A percentile compares a stretch with the other conserved stretches of the same genome.
Conservation (phyloP, 2,113 vertebrate species). For the Glareola pratincola region DNA sequence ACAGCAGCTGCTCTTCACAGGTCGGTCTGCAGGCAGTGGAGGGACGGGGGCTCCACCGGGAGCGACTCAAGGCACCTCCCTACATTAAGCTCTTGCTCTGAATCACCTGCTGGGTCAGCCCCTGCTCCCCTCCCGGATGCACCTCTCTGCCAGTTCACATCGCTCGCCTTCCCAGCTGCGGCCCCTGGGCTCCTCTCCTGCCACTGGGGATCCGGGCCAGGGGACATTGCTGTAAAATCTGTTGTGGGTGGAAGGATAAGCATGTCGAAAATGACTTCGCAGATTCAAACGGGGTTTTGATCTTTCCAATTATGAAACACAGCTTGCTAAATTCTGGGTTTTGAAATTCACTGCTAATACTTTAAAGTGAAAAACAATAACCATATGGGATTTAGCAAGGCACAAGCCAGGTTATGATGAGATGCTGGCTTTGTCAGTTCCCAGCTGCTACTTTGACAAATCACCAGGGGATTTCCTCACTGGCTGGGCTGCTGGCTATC, state of each 20-base stretch:
- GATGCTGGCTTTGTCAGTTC: neutral
- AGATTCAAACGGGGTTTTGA: neutral
- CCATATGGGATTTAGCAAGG: slow-evolving; percentile 13
- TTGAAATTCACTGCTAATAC: slow-evolving; percentile 11
- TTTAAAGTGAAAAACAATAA: slow-evolving; percentile 35
- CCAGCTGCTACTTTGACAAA: slow-evolving; percentile 25
- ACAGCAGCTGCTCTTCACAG: slow-evolving; percentile 3
- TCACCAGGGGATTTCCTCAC: slow-evolving; percentile 9
- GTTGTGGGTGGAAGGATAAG: neutral
- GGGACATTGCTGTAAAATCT: neutral
- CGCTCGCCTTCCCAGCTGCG: neutral
- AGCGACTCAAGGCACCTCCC: neutral
- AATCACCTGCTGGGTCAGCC: neutral
- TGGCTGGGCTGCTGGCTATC: neutral
- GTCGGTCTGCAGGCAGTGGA: neutral
- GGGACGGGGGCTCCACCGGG: neutral
- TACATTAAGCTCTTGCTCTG: neutral
- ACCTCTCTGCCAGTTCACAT: neutral
- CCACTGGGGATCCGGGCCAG: neutral
- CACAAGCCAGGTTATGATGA: slow-evolving; percentile 6
- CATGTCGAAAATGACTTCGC: neutral
- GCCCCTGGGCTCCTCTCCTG: neutral
- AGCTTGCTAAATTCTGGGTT: neutral
- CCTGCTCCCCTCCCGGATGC: fast-evolving
- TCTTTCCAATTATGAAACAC: neutral